phyloP scores from a whole-genome alignment of 2,113 vertebrate genomes.

The Aegithalos caudatus region DNA sequence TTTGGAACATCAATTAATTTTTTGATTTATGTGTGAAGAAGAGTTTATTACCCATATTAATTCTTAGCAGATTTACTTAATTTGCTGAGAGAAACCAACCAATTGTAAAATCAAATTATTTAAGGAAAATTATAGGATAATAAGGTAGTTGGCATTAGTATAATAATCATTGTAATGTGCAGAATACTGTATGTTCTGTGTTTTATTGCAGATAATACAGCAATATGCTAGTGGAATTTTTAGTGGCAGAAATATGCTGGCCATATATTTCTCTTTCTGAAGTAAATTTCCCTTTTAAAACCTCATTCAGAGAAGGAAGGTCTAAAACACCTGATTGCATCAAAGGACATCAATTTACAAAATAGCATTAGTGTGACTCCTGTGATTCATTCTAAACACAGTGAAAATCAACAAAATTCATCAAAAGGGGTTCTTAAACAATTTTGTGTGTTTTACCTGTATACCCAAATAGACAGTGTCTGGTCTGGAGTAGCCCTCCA shows the following conservation, averaged over 20 bases:
- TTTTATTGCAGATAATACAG: neutral
- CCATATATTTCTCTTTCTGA: neutral
- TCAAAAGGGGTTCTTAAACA: neutral
- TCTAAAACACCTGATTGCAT: neutral
- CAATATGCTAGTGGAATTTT: neutral
- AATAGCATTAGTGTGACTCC: neutral
- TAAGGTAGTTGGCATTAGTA: neutral
- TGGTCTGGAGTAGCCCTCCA: neutral
- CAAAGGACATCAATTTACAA: neutral
- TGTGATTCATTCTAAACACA: neutral
- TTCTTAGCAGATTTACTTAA: neutral
- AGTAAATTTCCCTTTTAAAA: neutral
- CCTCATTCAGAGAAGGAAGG: neutral
- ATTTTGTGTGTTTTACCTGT: neutral
- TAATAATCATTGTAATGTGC: neutral
- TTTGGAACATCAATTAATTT: neutral
- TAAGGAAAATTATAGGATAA: slow-evolving; percentile 31
- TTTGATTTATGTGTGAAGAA: neutral
- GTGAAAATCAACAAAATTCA: neutral
- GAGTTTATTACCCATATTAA: neutral
- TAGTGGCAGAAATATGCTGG: neutral
- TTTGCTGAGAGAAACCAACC: slow-evolving; percentile 2
- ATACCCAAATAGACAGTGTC: neutral
- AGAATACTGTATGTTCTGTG: neutral
- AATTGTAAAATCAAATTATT: slow-evolving; percentile 51